Evolutionary conservation across 2,797 vertebrate genomes (phyloP).

Genomic region (Columba guinea): DNA sequence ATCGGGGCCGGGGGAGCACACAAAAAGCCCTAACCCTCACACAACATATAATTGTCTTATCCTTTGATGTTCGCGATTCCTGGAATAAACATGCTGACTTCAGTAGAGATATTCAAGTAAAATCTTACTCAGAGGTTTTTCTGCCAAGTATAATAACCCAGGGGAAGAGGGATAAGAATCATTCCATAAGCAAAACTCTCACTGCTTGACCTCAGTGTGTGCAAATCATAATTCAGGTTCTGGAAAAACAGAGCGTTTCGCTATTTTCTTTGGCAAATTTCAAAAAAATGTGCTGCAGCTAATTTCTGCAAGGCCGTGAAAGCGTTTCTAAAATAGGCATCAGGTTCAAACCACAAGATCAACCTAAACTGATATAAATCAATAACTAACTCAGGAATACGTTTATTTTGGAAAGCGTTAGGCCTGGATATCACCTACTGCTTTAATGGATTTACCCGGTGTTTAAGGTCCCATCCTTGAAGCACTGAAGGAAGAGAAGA

Average conservation of each 20-base stretch:
- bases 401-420: slow-evolving; percentile 64
- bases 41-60: slow-evolving; percentile 55
- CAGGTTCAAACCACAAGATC: slow-evolving; percentile 72
- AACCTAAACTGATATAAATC: slow-evolving; percentile 70
- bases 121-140: slow-evolving; percentile 72
- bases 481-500: slow-evolving; percentile 25
- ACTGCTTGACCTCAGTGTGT: slow-evolving; percentile 69
- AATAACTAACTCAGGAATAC: slow-evolving; percentile 63
- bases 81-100: slow-evolving; percentile 72
- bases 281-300: slow-evolving; percentile 61
- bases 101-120: slow-evolving; percentile 71
- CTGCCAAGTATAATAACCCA: slow-evolving; percentile 72
- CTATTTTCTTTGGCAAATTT: slow-evolving; percentile 72
- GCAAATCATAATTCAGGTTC: slow-evolving; percentile 71
- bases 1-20: accelerated
- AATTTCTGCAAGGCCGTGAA: slow-evolving; percentile 70
- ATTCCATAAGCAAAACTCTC: slow-evolving; percentile 69
- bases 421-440: slow-evolving; percentile 62
- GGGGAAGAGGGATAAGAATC: slow-evolving; percentile 70
- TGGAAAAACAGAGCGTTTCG: slow-evolving; percentile 66
- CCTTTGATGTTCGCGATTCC: slow-evolving; percentile 61
- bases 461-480: slow-evolving; percentile 44
- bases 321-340: slow-evolving; percentile 71
- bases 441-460: slow-evolving; percentile 68
- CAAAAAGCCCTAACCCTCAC: slow-evolving; percentile 32